Conservation (phyloP, 2,888 invertebrate species). For the Germaria angustata region DNA sequence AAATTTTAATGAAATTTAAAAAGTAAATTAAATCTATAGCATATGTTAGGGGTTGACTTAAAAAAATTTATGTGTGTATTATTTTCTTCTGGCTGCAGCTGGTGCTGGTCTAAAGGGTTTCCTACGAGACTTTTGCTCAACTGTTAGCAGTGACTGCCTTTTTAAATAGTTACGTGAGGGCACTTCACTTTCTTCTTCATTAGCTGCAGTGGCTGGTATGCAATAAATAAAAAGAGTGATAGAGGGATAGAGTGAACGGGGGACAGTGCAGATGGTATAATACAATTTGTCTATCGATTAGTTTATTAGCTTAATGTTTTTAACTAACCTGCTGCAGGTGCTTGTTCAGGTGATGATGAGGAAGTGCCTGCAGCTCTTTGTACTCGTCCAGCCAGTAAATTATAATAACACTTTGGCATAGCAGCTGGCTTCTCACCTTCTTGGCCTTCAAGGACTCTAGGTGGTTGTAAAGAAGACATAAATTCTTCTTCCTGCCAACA, state of each 20-base stretch:
- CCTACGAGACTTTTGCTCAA: slow-evolving; percentile 90
- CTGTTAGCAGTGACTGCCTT: slow-evolving; percentile 89
- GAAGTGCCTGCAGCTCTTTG: slow-evolving; percentile 77
- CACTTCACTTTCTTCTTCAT: slow-evolving; percentile 91
- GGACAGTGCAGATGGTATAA: background rate
- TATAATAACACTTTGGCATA: slow-evolving; percentile 79
- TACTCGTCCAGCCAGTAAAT: slow-evolving; percentile 77
- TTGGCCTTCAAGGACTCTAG: slow-evolving; percentile 71
- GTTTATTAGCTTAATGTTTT: slow-evolving; percentile 2
- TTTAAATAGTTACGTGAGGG: slow-evolving; percentile 89
- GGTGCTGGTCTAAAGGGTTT: slow-evolving; percentile 84
- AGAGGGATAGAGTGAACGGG: background rate
- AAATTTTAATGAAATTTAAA: background rate
- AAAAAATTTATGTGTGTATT: background rate
- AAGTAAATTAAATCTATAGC: background rate
- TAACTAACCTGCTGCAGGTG: slow-evolving; percentile 75
- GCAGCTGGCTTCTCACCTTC: slow-evolving; percentile 78
- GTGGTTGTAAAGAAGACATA: slow-evolving; percentile 72
- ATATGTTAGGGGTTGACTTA: slow-evolving; percentile 31
- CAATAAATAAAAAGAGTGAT: background rate
- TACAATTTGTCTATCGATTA: slow-evolving; percentile 20
- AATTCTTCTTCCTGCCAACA: slow-evolving; percentile 72
- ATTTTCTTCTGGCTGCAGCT: slow-evolving; percentile 62
- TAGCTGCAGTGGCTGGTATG: slow-evolving; percentile 79
- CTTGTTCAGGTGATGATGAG: slow-evolving; percentile 79